Base-by-base conservation (phyloP, 2,797 vertebrate species). In the Rhinella marina region DNA sequence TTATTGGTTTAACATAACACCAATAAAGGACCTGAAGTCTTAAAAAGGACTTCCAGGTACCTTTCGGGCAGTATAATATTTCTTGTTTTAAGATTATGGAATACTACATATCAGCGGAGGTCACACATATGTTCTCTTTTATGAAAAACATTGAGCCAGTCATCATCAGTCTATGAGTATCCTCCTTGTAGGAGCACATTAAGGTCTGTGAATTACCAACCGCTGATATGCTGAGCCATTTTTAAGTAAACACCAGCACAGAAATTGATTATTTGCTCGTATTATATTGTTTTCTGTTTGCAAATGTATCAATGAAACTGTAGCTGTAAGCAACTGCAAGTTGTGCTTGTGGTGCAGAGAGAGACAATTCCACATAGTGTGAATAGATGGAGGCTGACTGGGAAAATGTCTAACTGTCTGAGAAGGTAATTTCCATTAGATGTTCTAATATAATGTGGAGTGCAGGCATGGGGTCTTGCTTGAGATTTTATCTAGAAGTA, bases 361-460 rank as follows among this genome's bases (percentile, higher is more conserved):
- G 29, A 76, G 32, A 50, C 52, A 52, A 82, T 48, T 82, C 81
- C 23, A 59, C 82, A 81, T 85, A 64, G 87, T 88, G 77, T 86
- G 78, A 83, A 57, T 79, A 82, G 66, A 59, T 50, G 83, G 27
- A 66, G 82, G 83, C 86, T 87, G 76, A 68, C 89, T 90, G 89
- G 80, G 70, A 75, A 86, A 62, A 0, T 84, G 90, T 83, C 82
- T 79, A 27, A 4, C 77, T 41, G 41, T 61, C 85, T 85, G 82
- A 32, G 11, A 70, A 64, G 59, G 11, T 29, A 61, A 78, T 66
- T 85, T 87, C 89, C 87, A 89, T 70, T 10, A 0, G 25, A 83
- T 83, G 82, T 54, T 54, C 84, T 72, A 72, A 59, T 76, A 57
- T 79, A 89, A 89, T 89, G 80, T 79, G 72, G 54, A 89, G 29